A percentile compares a stretch with the other conserved stretches of the same genome.
These are phyloP conservation scores for Dasysyrphus albostriatus DNA, from an alignment of 2,888 invertebrate genomes.

Conservation along the genomic window DNA sequence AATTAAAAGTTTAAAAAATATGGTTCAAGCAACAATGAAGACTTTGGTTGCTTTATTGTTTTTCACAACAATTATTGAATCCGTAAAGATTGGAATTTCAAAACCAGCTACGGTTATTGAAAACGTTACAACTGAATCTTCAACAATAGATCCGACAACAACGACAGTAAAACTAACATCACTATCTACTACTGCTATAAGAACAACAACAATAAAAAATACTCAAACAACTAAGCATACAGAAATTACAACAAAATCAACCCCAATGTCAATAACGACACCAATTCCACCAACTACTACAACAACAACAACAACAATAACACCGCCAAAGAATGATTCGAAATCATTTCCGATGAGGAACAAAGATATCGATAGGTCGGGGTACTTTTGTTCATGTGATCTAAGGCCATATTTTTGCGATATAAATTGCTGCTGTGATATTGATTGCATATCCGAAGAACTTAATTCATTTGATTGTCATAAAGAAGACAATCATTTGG, in stretches of 20 bases:
- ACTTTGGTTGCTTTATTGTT: slow-evolving; percentile 2
- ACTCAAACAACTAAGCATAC: slow-evolving; percentile 6
- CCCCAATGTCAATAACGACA: slow-evolving; percentile 14
- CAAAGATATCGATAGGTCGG: slow-evolving; percentile 9
- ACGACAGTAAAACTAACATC: not conserved
- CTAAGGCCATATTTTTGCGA: slow-evolving; percentile 87
- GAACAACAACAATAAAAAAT: not conserved
- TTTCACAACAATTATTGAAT: not conserved
- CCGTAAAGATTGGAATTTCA: slow-evolving; percentile 65
- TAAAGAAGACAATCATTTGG: slow-evolving; percentile 70
- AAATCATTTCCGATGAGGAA: slow-evolving; percentile 32
- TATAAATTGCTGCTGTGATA: slow-evolving; percentile 92
- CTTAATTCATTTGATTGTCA: slow-evolving; percentile 80
- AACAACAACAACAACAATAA: slow-evolving; percentile 19
- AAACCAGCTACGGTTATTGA: slow-evolving; percentile 20
- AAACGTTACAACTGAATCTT: slow-evolving; percentile 21
- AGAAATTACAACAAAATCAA: slow-evolving; percentile 1
- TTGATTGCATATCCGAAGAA: slow-evolving; percentile 85
- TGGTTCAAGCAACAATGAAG: not conserved
- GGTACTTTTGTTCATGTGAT: slow-evolving; percentile 86
- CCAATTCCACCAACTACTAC: slow-evolving; percentile 10
- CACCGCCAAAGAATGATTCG: slow-evolving; percentile 24
- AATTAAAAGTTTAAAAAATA: not conserved
- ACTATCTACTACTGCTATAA: not conserved
- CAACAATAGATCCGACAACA: slow-evolving; percentile 4